A percentile compares a stretch with the other conserved stretches of the same genome.
phyloP scores from a whole-genome alignment of 37 sponge, comb jelly and placozoan species.

The Cliona cf. orientalis region DNA sequence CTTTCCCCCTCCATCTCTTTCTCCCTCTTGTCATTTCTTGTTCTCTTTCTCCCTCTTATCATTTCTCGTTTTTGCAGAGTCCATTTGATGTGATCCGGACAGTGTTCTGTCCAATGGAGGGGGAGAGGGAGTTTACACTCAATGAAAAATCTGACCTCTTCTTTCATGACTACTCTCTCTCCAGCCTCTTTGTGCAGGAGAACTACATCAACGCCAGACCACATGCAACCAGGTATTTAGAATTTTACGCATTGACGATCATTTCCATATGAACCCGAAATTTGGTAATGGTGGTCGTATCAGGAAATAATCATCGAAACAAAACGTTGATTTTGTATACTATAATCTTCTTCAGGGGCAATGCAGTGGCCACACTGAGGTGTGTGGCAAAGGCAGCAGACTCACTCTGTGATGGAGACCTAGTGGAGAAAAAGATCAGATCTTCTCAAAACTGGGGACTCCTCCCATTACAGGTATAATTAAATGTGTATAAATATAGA shows the following conservation, averaged over 20 bases:
- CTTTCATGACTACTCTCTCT: constrained; percentile 93
- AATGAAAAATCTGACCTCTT: constrained; percentile 89
- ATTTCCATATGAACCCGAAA: no score
- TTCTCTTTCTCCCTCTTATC: no score
- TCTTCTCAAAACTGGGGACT: constrained; percentile 71
- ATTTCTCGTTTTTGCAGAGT: constrained; percentile 66
- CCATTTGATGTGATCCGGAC: constrained; percentile 89
- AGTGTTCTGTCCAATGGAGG: constrained; percentile 71
- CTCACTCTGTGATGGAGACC: constrained; percentile 81
- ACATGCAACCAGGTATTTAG: constrained; percentile 5
- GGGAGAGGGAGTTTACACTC: constrained; percentile 58
- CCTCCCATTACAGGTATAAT: constrained; percentile 75
- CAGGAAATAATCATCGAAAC: not conserved
- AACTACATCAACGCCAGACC: constrained; percentile 83
- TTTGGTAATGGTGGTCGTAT: no score
- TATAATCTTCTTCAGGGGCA: constrained; percentile 31
- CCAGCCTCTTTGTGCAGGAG: constrained; percentile 97
- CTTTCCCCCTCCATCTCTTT: no score
- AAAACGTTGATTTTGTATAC: not conserved
- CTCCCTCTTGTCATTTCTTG: no score
- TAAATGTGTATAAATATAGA: not conserved
- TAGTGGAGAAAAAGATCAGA: constrained; percentile 77
- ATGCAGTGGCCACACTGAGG: not conserved
- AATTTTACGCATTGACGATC: no score
- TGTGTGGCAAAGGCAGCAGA: constrained; percentile 80